Conservation (phyloP, 2,888 invertebrate species). For the Drosophila diplacantha region DNA sequence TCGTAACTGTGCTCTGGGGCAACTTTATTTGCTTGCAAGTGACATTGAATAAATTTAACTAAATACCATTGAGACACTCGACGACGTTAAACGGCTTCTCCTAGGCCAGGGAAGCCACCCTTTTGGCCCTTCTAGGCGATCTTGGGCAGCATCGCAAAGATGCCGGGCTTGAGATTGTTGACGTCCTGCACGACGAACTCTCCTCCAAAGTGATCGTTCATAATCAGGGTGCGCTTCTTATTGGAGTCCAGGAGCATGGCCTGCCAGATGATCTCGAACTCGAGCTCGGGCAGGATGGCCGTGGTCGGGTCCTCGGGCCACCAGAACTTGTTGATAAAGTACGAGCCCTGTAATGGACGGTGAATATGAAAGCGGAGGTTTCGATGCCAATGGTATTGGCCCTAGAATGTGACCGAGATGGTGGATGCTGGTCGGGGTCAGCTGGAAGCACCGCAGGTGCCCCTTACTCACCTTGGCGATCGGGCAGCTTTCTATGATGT, state of each 20-base stretch:
- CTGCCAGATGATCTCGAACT: slow-evolving; percentile 62
- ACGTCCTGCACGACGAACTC: slow-evolving; percentile 70
- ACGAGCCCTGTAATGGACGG: slow-evolving; percentile 72
- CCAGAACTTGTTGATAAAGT: slow-evolving; percentile 73
- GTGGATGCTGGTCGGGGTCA: slow-evolving; percentile 8
- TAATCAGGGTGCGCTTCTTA: slow-evolving; percentile 63
- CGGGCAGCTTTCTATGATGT: slow-evolving; percentile 69
- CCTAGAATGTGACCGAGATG: slow-evolving; percentile 44
- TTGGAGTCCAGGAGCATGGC: slow-evolving; percentile 63
- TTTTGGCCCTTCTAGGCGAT: slow-evolving; percentile 26
- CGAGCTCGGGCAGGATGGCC: slow-evolving; percentile 68
- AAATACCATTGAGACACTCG: slow-evolving; percentile 58
- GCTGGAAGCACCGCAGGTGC: not conserved
- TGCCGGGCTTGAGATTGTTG: slow-evolving; percentile 60
- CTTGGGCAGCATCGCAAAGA: slow-evolving; percentile 69
- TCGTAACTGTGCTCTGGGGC: slow-evolving; percentile 28
- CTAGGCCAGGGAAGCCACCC: not conserved
- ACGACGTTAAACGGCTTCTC: slow-evolving; percentile 17
- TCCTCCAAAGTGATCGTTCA: slow-evolving; percentile 68
- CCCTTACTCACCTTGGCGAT: slow-evolving; percentile 65
- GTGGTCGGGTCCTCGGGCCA: slow-evolving; percentile 74
- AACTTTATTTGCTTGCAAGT: slow-evolving; percentile 48
- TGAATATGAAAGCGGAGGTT: slow-evolving; percentile 26
- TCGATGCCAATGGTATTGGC: slow-evolving; percentile 41
- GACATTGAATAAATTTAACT: slow-evolving; percentile 19